These are phyloP conservation scores for Hippoglossus stenolepis DNA, from an alignment of 2,113 vertebrate genomes.

Conservation along the genomic window DNA sequence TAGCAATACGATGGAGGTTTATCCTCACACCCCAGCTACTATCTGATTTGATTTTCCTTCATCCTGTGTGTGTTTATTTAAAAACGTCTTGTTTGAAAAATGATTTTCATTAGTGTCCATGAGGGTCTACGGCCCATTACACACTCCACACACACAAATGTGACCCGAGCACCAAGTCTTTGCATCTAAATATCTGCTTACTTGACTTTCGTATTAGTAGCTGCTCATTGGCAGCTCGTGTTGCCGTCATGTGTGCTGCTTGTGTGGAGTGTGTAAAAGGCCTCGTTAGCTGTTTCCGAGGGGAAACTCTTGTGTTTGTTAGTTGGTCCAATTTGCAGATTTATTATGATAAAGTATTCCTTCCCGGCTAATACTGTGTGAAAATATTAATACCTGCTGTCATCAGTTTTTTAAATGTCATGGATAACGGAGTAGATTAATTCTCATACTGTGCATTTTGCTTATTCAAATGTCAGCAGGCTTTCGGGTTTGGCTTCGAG, in stretches of 20 bases:
- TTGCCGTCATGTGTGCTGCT: not conserved
- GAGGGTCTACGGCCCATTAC: constrained; percentile 45
- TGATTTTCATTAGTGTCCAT: constrained; percentile 35
- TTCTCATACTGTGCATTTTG: constrained; percentile 27
- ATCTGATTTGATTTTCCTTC: not conserved
- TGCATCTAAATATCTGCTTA: not conserved
- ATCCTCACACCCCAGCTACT: not conserved
- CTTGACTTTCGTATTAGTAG: not conserved
- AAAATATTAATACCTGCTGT: constrained; percentile 7
- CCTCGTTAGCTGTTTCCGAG: not conserved
- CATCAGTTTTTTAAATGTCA: constrained; percentile 33
- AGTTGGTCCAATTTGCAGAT: not conserved
- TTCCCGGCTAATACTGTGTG: not conserved
- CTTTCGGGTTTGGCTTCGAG: constrained; percentile 15
- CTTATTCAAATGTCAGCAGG: constrained; percentile 45
- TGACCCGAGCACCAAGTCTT: not conserved
- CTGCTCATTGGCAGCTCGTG: not conserved
- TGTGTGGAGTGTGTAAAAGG: not conserved
- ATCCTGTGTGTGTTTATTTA: not conserved
- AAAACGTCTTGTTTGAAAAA: not conserved
- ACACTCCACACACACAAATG: constrained; percentile 18
- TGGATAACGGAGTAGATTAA: constrained; percentile 23
- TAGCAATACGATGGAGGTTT: not conserved
- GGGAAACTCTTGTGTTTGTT: not conserved
- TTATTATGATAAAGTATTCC: not conserved